Base-by-base conservation (phyloP, 2,888 invertebrate species). In the Acrobasis suavella region DNA sequence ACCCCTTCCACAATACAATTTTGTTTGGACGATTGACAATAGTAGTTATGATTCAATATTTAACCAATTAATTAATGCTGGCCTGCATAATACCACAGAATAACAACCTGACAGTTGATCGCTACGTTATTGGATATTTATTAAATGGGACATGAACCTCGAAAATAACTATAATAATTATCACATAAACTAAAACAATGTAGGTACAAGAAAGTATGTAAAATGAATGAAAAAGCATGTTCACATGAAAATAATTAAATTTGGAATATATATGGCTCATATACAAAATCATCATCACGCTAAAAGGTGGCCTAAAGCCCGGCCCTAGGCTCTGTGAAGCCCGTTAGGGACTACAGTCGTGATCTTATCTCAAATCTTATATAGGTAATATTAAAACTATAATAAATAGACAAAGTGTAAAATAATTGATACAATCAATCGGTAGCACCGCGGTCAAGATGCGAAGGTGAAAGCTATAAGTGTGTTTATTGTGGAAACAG, bases 401-500 rank as follows among this genome's bases (percentile, higher is more conserved):
- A 32, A 32, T 32, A 0, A 32, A 32, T 0, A 2, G 5, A 32
- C 0, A 32, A 32, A 8, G 32, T 32, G 32, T 32, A n/a, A n/a
- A n/a, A n/a, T n/a, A n/a, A 32, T 74, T 75, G 22, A 22, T 22
- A 76, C 74, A 73, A 66, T 68, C 73, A 63, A 61, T 38, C 15
- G 9, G 15, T n/a, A 42, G 42, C 72, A 75, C 74, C 67, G 71
- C 68, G 78, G 76, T 80, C 77, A 77, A 77, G 72, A 75, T 65
- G 69, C 72, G 75, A 81, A 85, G 79, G 82, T 85, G 79, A 83
- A 81, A 78, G 76, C 79, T 79, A 76, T 77, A 55, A 55, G 71
- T 74, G 73, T 83, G 78, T 85, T 86, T 85, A 80, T 83, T 81
- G 77, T 81, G 78, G 78, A 83, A 83, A 85, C 78, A 81, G 67